Evolutionary conservation across 2,113 vertebrate species (phyloP).

Genomic region (Passer montanus): DNA sequence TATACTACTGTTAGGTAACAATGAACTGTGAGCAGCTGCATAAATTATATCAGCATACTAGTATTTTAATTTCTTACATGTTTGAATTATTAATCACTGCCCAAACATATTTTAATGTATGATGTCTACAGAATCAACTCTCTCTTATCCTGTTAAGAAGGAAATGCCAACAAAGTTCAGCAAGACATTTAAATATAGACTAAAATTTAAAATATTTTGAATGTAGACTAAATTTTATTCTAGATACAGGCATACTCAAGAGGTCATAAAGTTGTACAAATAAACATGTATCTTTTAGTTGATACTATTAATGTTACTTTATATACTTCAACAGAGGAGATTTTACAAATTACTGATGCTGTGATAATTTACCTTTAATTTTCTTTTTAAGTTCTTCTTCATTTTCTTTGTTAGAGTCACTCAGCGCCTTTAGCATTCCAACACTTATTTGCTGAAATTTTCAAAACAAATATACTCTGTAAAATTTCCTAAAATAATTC

Average conservation of each 20-base stretch:
- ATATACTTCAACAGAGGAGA: neutral
- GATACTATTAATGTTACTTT: neutral
- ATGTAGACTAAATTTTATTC: neutral
- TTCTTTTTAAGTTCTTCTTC: conserved; percentile 84
- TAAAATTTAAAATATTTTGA: no score
- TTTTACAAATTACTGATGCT: neutral
- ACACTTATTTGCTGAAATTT: conserved; percentile 83
- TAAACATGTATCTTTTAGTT: neutral
- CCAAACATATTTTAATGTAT: neutral
- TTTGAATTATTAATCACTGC: neutral
- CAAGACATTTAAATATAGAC: neutral
- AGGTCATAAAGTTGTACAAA: neutral
- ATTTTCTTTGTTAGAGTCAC: conserved; percentile 78
- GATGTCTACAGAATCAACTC: neutral
- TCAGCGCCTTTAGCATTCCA: conserved; percentile 84
- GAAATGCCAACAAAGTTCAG: neutral
- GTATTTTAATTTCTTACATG: neutral
- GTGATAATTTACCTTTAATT: conserved; percentile 82
- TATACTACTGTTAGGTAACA: neutral
- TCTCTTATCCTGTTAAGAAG: neutral
- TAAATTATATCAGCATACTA: neutral
- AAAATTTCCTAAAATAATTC: conserved; percentile 20
- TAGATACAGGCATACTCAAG: neutral
- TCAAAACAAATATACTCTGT: conserved; percentile 34
- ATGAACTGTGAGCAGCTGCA: neutral